Conservation (phyloP, 2,113 vertebrate species). For the Tachysurus fulvidraco region DNA sequence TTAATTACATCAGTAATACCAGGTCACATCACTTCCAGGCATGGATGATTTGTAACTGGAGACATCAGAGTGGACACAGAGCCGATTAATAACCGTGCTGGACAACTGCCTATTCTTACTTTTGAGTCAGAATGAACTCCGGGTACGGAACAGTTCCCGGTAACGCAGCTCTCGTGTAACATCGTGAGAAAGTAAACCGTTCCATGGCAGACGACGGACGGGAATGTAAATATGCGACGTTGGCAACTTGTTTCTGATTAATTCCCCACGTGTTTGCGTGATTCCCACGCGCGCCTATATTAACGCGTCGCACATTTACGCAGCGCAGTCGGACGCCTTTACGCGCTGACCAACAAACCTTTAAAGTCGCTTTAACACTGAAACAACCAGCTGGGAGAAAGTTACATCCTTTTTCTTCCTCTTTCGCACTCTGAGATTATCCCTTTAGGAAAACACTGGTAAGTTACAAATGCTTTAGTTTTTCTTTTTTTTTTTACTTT, state of each 20-base stretch:
- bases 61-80: conserved; percentile 42
- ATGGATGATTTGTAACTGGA: conserved; percentile 53
- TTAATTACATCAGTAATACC: conserved; percentile 52
- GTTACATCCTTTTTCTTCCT: neutral
- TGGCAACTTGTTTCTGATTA: conserved; percentile 64
- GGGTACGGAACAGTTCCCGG: conserved; percentile 44
- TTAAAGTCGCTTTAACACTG: neutral
- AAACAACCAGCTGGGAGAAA: neutral
- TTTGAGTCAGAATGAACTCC: conserved; percentile 37
- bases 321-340: neutral
- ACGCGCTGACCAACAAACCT: neutral
- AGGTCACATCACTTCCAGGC: conserved; percentile 54
- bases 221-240: conserved; percentile 58
- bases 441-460: neutral
- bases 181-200: neutral
- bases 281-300: conserved; percentile 66
- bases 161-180: conserved; percentile 27
- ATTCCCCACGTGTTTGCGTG: conserved; percentile 62
- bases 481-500: neutral
- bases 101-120: conserved; percentile 23
- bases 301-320: conserved; percentile 41
- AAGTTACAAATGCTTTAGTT: neutral
- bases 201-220: conserved; percentile 56
- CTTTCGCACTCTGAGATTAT: neutral
- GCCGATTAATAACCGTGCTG: conserved; percentile 57